Evolutionary conservation across 2,888 invertebrate genomes (phyloP).

Genomic region (Microctonus aethiopoides): DNA sequence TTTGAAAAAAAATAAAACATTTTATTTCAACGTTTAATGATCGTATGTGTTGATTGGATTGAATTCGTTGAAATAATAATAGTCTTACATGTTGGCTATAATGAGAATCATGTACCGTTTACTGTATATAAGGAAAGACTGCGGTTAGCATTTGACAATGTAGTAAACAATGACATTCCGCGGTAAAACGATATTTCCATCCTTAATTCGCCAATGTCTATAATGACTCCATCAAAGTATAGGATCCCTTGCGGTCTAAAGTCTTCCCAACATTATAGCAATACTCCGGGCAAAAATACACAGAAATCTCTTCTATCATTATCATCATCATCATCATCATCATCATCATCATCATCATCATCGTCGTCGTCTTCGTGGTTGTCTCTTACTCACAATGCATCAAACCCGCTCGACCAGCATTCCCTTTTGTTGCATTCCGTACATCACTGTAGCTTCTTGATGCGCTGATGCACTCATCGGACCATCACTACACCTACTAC

Average conservation of each 20-base stretch:
- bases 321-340: too few species aligned
- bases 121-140: not conserved
- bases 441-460: not conserved
- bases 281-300: not conserved
- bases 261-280: not conserved
- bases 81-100: conserved; percentile 1
- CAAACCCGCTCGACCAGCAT: not conserved
- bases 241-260: not conserved
- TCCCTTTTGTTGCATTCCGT: not conserved
- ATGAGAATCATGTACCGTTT: conserved; percentile 28
- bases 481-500: too few species aligned
- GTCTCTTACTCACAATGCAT: not conserved
- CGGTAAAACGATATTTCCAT: conserved; percentile 28
- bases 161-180: conserved; percentile 36
- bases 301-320: too few species aligned
- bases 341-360: too few species aligned
- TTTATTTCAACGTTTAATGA: not conserved
- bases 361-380: too few species aligned
- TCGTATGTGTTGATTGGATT: not conserved
- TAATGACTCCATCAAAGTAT: not conserved
- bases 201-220: not conserved
- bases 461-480: not conserved
- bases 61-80: conserved; percentile 21
- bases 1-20: too few species aligned
- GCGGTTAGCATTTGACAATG: conserved; percentile 16